Base-by-base conservation (phyloP, 2,113 vertebrate genomes). In the Cebus imitator region DNA sequence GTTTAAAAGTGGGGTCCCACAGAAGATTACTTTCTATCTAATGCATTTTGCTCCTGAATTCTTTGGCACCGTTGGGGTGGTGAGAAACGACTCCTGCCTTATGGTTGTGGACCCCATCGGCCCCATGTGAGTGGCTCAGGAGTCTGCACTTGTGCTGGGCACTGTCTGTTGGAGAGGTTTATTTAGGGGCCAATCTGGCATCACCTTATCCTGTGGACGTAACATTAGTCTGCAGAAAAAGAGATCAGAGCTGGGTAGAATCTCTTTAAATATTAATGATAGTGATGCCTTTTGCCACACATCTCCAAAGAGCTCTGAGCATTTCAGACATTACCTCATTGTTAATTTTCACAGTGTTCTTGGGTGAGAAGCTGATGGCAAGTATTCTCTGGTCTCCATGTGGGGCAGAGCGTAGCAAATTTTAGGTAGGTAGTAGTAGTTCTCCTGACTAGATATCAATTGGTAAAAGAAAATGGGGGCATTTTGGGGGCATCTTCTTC, bases 191-290 rank as follows among this genome's bases (percentile, higher is more conserved):
- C 85, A 95, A 35, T 79, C 90, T 87, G 92, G 91, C 96, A 92
- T 96, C 92, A 96, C 90, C 50, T 93, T 96, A 95, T 97, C 96
- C 86, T 92, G 92, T 55, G 76, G 82, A 95, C 11, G 88, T 97
- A 97, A 97, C 96, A 95, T 97, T 96, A 98, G 96, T 97, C 97
- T 97, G 94, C 87, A 98, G 97, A 98, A 97, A 96, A 97, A 90
- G 96, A 96, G 97, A 96, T 95, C 90, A 98, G 97, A 96, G 96
- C 92, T 89, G 81, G 48, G 87, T 95, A 95, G 93, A 93, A 70
- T 87, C 96, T 97, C 86, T 94, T 98, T 93, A 97, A 98, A 97
- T 97, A 97, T 98, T 98, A 97, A 98, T 97, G 82, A 58, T 43
- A 94, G 90, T 50, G 90, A 96, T 98, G 97, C 68, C 95, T 98